These are phyloP conservation scores for Microcebus jonahi DNA, from an alignment of 2,113 vertebrate genomes.

Conservation along the genomic window DNA sequence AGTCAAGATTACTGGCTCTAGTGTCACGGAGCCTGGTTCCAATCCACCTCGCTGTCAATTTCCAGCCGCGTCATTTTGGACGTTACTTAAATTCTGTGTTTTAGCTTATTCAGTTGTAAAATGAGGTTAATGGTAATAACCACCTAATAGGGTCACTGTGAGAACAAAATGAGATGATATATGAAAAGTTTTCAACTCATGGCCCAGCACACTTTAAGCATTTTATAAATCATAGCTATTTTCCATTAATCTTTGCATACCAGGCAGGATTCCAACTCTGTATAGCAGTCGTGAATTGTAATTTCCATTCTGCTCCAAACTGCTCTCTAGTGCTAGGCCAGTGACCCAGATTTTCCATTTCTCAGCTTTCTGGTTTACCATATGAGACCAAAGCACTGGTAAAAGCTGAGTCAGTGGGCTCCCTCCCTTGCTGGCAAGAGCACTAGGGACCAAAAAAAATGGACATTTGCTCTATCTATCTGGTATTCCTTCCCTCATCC, in stretches of 20 bases:
- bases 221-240: not conserved
- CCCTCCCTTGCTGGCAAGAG: not conserved
- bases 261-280: conserved; percentile 7
- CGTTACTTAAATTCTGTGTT: not conserved
- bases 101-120: conserved; percentile 3
- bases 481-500: not conserved
- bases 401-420: not conserved
- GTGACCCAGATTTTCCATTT: conserved; percentile 42
- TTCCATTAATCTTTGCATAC: conserved; percentile 25
- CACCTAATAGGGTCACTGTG: not conserved
- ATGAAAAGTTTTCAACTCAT: not conserved
- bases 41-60: not conserved
- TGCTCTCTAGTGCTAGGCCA: not conserved
- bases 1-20: not conserved
- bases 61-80: not conserved
- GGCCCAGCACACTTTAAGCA: not conserved
- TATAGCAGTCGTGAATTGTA: not conserved
- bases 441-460: not conserved
- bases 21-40: not conserved
- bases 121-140: not conserved
- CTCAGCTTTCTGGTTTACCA: conserved; percentile 28
- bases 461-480: not conserved
- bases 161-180: not conserved
- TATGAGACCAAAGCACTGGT: not conserved
- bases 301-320: conserved; percentile 36